Evolutionary conservation across 2,113 vertebrate species (phyloP).

Genomic region (Ahaetulla prasina): DNA sequence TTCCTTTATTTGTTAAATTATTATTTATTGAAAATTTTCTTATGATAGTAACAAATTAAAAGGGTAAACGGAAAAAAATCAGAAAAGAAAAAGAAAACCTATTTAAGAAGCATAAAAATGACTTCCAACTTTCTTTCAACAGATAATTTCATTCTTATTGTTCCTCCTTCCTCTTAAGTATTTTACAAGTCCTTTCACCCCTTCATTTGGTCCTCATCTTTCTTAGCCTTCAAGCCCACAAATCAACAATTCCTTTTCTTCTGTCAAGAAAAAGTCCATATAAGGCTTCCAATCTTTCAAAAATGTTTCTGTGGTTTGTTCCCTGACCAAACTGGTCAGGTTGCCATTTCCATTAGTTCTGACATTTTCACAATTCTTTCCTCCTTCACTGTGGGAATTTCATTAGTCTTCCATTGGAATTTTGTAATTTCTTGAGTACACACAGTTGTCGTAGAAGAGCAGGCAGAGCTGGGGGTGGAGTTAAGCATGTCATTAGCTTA

Average conservation of each 20-base stretch:
- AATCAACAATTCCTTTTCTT: not conserved
- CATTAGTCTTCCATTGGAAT: not conserved
- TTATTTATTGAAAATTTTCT: not conserved
- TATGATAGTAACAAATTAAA: not conserved
- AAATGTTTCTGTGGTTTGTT: not conserved
- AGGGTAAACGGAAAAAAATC: not conserved
- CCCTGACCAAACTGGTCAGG: not conserved
- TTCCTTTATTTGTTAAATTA: not conserved
- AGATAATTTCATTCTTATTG: not conserved
- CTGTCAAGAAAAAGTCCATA: not conserved
- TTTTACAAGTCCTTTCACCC: not conserved
- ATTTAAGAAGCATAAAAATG: not conserved
- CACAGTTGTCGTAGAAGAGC: not conserved
- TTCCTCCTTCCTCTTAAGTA: not conserved
- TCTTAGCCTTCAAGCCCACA: not conserved
- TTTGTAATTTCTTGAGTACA: not conserved
- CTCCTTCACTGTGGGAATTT: not conserved
- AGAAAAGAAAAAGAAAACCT: not conserved
- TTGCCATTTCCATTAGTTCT: not conserved
- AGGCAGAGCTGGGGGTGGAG: not conserved
- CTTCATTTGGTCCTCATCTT: not conserved
- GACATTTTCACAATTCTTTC: not conserved
- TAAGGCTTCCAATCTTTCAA: not conserved
- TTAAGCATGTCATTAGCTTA: not conserved
- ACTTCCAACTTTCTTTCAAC: not conserved